phyloP scores from a whole-genome alignment of 1,140 invertebrate species.

The Scaptomyza graminum region DNA sequence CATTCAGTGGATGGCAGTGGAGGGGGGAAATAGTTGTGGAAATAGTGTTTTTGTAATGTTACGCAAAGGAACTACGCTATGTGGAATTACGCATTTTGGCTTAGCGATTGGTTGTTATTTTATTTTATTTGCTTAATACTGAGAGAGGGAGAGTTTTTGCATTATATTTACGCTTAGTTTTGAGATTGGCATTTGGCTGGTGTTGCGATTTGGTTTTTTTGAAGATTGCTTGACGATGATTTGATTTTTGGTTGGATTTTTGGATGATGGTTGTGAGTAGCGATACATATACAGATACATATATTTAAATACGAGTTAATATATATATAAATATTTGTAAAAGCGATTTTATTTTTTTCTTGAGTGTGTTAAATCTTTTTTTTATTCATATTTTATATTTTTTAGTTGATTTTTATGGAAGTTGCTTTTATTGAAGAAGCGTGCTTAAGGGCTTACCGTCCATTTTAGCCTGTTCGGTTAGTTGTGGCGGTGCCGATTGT shows the following conservation, averaged over 20 bases:
- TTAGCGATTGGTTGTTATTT: constrained; percentile 24
- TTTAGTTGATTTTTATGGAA: constrained; percentile 65
- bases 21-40: constrained; percentile 78
- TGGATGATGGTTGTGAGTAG: constrained; percentile 79
- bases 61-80: constrained; percentile 72
- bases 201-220: constrained; percentile 55
- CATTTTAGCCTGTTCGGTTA: constrained; percentile 85
- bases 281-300: constrained; percentile 81
- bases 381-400: constrained; percentile 48
- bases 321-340: constrained; percentile 83
- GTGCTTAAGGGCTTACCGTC: constrained; percentile 83
- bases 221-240: constrained; percentile 77
- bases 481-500: constrained; percentile 88
- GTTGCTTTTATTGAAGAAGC: constrained; percentile 82
- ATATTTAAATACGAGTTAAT: constrained; percentile 81
- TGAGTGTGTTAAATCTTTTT: constrained; percentile 21
- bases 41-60: constrained; percentile 80
- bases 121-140: constrained; percentile 56
- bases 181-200: constrained; percentile 72
- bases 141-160: constrained; percentile 64
- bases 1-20: constrained; percentile 56
- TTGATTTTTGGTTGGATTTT: constrained; percentile 60
- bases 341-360: constrained; percentile 64
- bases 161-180: constrained; percentile 72
- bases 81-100: constrained; percentile 48